phyloP scores from a whole-genome alignment of 2,888 invertebrate genomes.

The Macrophya alboannulata region DNA sequence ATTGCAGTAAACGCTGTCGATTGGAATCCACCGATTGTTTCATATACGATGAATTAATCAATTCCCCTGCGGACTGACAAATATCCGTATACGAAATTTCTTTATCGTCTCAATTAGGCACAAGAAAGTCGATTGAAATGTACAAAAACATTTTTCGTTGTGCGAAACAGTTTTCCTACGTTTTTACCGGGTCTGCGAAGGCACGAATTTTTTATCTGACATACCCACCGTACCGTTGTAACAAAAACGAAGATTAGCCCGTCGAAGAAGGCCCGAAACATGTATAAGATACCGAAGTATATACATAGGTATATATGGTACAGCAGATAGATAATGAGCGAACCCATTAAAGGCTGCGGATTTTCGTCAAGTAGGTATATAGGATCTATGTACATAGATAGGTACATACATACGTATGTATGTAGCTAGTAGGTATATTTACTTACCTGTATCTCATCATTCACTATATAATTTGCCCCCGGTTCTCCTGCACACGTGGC shows the following conservation, averaged over 20 bases:
- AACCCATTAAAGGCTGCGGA: background rate
- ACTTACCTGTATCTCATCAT: slow-evolving; percentile 14
- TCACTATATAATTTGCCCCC: slow-evolving; percentile 22
- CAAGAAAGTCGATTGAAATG: slow-evolving; percentile 16
- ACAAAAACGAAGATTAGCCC: slow-evolving; percentile 13
- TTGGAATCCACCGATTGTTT: background rate
- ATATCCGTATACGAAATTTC: background rate
- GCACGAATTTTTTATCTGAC: background rate
- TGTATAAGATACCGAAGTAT: background rate
- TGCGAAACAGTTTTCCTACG: background rate
- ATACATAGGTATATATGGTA: too few relatives aligned
- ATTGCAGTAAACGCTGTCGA: background rate
- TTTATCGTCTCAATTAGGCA: background rate
- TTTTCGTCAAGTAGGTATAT: background rate
- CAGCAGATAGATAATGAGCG: slow-evolving; percentile 6
- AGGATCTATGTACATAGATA: background rate
- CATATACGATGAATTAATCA: too few relatives aligned
- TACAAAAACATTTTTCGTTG: background rate
- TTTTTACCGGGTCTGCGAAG: background rate
- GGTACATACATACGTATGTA: background rate
- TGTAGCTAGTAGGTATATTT: background rate
- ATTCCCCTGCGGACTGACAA: background rate
- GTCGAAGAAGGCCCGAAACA: background rate
- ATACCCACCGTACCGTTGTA: background rate
- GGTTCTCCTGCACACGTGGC: slow-evolving; percentile 25